phyloP scores from a whole-genome alignment of 2,888 invertebrate species.

The Nezara viridula region DNA sequence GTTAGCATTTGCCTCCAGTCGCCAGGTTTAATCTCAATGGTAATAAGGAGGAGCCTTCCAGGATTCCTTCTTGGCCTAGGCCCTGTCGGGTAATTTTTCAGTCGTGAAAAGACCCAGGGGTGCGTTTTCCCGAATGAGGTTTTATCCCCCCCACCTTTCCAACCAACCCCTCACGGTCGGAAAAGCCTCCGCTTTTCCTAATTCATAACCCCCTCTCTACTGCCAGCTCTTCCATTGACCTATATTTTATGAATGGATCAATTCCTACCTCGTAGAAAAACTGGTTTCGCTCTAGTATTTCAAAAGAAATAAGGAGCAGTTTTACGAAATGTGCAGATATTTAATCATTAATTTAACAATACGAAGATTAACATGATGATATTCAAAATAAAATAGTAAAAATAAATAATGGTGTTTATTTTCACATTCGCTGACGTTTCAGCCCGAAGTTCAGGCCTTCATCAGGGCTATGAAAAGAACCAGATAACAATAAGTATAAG shows the following conservation, averaged over 20 bases:
- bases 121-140: slow-evolving; percentile 1
- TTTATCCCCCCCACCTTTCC: neutral
- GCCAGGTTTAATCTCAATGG: slow-evolving; percentile 10
- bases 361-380: no score
- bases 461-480: no score
- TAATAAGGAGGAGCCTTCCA: neutral
- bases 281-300: neutral
- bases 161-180: neutral
- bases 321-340: neutral
- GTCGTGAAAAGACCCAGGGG: slow-evolving; percentile 41
- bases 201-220: slow-evolving; percentile 10
- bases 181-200: neutral
- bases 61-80: neutral
- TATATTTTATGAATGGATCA: slow-evolving; percentile 44
- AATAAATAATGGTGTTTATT: no score
- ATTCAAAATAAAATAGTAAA: no score
- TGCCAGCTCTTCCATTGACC: slow-evolving; percentile 4
- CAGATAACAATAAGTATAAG: no score
- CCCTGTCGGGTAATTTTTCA: slow-evolving; percentile 17
- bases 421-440: no score
- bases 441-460: no score
- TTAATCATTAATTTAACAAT: neutral
- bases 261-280: neutral
- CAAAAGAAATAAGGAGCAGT: neutral
- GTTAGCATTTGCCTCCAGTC: neutral